phyloP scores from a whole-genome alignment of 2,888 invertebrate genomes.

The Entomobrya proxima region DNA sequence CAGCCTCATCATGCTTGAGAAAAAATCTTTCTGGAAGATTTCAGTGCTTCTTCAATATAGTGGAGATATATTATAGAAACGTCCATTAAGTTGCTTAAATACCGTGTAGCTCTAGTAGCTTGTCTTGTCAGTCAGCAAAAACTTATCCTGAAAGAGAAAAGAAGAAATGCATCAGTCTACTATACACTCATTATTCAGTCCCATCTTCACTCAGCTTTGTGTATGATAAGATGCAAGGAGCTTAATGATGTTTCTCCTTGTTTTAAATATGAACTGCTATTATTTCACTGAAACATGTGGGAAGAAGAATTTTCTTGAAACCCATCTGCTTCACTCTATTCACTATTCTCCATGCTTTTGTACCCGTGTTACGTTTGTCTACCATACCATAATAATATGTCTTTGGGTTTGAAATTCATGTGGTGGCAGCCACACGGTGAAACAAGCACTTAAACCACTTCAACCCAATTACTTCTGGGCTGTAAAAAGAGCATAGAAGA shows the following conservation, averaged over 20 bases:
- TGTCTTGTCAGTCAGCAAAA: slow-evolving; percentile 21
- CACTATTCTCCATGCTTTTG: neutral
- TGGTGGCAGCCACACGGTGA: neutral
- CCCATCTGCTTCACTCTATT: slow-evolving; percentile 36
- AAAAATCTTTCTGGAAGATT: no score
- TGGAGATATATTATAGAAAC: slow-evolving; percentile 8
- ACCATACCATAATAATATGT: neutral
- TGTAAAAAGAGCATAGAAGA: neutral
- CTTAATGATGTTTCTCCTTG: slow-evolving; percentile 20
- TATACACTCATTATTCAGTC: slow-evolving; percentile 14
- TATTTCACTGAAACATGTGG: neutral
- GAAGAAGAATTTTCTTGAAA: slow-evolving; percentile 10
- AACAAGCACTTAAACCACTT: slow-evolving; percentile 11
- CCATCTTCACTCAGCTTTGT: neutral
- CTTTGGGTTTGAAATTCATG: no score
- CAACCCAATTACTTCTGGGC: neutral
- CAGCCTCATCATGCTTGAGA: no score
- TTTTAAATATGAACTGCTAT: neutral
- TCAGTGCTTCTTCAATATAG: no score
- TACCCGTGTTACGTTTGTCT: neutral
- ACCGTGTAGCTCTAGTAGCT: neutral
- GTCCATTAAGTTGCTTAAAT: slow-evolving; percentile 19
- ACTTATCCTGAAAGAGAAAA: neutral
- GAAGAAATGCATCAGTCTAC: slow-evolving; percentile 14
- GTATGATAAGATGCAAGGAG: neutral